A percentile compares a stretch with the other conserved stretches of the same genome.
phyloP scores from a whole-genome alignment of 1,140 invertebrate species.

The Bombus difficillimus region DNA sequence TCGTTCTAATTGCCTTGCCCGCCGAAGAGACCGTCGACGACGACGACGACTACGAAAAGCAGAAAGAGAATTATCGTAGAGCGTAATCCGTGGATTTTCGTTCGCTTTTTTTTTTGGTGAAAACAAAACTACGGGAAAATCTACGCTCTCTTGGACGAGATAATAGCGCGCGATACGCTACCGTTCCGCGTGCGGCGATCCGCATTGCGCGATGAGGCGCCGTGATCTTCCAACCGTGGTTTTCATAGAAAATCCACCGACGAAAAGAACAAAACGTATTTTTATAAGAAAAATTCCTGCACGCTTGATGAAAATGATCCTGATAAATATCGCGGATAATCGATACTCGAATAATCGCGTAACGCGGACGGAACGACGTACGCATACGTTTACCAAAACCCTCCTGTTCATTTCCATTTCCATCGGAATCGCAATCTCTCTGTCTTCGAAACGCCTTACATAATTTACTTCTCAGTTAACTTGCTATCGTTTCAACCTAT shows the following conservation, averaged over 20 bases:
- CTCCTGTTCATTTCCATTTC: too few relatives aligned
- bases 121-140: too few relatives aligned
- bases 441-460: neutral
- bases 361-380: neutral
- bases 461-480: neutral
- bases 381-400: neutral
- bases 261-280: neutral
- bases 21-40: neutral
- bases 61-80: neutral
- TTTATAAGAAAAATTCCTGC: neutral
- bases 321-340: neutral
- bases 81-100: too few relatives aligned
- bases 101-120: neutral
- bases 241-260: neutral
- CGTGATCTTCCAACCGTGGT: neutral
- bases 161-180: neutral
- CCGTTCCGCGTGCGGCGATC: neutral
- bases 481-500: neutral
- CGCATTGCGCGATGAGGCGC: neutral
- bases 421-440: neutral
- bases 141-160: neutral
- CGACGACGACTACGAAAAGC: neutral
- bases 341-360: neutral
- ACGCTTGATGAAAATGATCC: neutral
- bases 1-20: slow-evolving; percentile 6